These are phyloP conservation scores for Falco columbarius DNA, from an alignment of 2,797 vertebrate species.

Conservation along the genomic window DNA sequence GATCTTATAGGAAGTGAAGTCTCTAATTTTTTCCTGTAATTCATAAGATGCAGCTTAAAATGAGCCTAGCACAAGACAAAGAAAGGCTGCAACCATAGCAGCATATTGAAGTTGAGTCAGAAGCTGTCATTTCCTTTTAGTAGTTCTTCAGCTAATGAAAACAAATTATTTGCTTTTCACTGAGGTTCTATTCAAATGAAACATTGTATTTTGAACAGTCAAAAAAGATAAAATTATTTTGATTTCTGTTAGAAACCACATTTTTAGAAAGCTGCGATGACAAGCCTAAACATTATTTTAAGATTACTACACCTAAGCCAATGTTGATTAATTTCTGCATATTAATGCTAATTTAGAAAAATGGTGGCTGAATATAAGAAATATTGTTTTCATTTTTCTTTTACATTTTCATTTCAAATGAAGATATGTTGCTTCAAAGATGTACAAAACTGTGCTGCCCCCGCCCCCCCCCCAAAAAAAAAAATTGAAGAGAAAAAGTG, in stretches of 20 bases:
- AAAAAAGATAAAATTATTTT: background rate
- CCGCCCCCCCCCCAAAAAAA: no score
- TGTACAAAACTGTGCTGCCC: conserved; percentile 26
- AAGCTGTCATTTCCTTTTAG: background rate
- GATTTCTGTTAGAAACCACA: background rate
- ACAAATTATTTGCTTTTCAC: background rate
- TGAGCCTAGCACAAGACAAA: background rate
- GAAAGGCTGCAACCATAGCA: background rate
- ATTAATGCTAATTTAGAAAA: conserved; percentile 3
- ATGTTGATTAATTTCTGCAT: conserved; percentile 47
- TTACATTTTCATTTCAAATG: conserved; percentile 19
- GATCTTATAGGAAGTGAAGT: background rate
- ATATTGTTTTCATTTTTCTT: conserved; percentile 1
- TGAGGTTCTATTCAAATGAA: background rate
- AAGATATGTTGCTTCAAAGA: conserved; percentile 20
- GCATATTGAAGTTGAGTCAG: background rate
- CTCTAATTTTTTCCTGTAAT: background rate
- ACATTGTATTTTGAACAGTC: background rate
- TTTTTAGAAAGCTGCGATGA: background rate
- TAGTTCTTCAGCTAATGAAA: background rate
- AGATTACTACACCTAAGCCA: background rate
- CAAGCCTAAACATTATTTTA: background rate
- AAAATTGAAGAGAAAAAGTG: background rate
- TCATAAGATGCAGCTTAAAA: background rate
- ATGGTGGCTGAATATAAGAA: background rate